Conservation (phyloP, 2,888 invertebrate genomes). For the Thelaira solivaga region DNA sequence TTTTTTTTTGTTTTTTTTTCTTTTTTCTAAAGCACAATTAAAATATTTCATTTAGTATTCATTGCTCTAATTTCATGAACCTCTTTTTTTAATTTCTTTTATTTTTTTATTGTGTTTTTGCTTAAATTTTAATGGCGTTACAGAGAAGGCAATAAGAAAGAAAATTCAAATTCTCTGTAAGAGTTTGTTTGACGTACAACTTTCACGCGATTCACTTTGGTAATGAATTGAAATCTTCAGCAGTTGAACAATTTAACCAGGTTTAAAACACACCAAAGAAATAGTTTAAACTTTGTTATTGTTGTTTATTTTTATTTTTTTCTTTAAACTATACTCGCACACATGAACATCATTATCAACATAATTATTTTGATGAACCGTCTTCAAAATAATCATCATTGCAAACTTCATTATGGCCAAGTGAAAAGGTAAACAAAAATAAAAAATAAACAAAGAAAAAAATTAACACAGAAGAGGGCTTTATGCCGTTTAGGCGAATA, state of each 20-base stretch:
- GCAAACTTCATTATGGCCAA: constrained; percentile 40
- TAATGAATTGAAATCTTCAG: constrained; percentile 73
- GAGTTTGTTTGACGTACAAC: constrained; percentile 68
- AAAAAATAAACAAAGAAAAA: not conserved
- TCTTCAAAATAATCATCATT: constrained; percentile 23
- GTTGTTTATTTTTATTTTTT: constrained; percentile 20
- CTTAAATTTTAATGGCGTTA: not conserved
- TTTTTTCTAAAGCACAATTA: not conserved
- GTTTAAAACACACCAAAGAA: constrained; percentile 65
- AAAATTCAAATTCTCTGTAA: constrained; percentile 19
- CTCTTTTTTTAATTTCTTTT: constrained; percentile 17
- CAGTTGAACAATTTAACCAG: constrained; percentile 72
- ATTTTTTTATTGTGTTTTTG: constrained; percentile 16
- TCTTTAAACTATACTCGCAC: constrained; percentile 7
- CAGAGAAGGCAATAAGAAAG: not conserved
- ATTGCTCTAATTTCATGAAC: not conserved
- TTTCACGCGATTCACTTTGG: constrained; percentile 77
- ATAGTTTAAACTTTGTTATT: constrained; percentile 56
- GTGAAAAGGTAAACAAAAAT: constrained; percentile 56
- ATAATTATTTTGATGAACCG: constrained; percentile 2
- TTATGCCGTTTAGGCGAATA: too few relatives aligned
- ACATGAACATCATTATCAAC: constrained; percentile 30
- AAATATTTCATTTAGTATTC: constrained; percentile 10
- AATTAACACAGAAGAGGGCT: too few relatives aligned
- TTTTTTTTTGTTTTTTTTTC: not conserved